These are phyloP conservation scores for Drosophila barbarae DNA, from an alignment of 2,888 invertebrate species.

Conservation along the genomic window DNA sequence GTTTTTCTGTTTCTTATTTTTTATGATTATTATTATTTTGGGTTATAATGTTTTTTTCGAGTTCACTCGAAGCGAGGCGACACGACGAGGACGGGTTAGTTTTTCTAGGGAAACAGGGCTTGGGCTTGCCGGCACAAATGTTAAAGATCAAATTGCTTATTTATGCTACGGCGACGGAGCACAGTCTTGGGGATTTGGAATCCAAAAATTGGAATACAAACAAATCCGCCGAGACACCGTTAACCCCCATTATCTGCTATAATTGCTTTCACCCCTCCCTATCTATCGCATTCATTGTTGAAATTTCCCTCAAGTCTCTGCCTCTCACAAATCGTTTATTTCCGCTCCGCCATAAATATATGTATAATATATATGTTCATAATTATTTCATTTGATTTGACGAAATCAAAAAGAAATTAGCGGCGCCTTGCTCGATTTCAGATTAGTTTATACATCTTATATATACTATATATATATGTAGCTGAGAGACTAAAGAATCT, in stretches of 20 bases:
- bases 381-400: constrained; percentile 39
- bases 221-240: constrained; percentile 36
- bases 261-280: constrained; percentile 38
- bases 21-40: constrained; percentile 31
- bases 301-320: neutral
- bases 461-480: neutral
- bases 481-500: constrained; percentile 2
- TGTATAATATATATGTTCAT: constrained; percentile 11
- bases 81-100: constrained; percentile 8
- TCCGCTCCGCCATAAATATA: constrained; percentile 35
- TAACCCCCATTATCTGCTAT: constrained; percentile 49
- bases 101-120: constrained; percentile 36
- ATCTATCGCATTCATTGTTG: constrained; percentile 4
- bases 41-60: constrained; percentile 15
- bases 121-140: constrained; percentile 12
- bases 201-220: neutral
- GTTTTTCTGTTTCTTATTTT: constrained; percentile 12
- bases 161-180: neutral
- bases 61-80: constrained; percentile 26
- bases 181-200: neutral
- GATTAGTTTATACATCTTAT: neutral
- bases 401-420: constrained; percentile 22
- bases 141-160: constrained; percentile 30
- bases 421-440: constrained; percentile 13
- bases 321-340: constrained; percentile 28